phyloP scores from a whole-genome alignment of 2,888 invertebrate species.

The Petrolisthes cinctipes region DNA sequence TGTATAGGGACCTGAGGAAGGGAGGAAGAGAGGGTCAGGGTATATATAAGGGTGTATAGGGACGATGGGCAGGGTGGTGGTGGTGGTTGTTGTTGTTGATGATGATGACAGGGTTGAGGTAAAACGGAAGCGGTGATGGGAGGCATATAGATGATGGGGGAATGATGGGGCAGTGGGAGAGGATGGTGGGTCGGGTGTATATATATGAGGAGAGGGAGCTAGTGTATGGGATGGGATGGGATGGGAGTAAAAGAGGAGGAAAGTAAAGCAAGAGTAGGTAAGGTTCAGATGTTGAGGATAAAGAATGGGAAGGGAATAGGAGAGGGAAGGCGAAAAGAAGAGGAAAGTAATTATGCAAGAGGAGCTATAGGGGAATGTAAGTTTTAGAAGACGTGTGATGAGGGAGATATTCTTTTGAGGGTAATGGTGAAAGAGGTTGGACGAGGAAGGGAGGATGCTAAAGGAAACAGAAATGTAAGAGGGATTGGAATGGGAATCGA shows the following conservation, averaged over 20 bases:
- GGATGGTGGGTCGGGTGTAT: not conserved
- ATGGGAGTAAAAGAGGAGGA: not conserved
- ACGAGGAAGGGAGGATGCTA: too few species aligned
- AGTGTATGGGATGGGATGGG: too few species aligned
- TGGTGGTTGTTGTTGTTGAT: not conserved
- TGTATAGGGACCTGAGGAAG: too few species aligned
- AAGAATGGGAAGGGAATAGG: conserved; percentile 3
- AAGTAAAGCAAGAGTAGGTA: not conserved
- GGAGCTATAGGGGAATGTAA: too few species aligned
- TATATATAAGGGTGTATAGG: not conserved
- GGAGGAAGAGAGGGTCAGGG: not conserved
- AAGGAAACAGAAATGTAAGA: too few species aligned
- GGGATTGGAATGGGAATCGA: too few species aligned
- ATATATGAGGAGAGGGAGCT: too few species aligned
- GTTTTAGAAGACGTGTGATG: too few species aligned
- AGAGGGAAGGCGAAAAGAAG: not conserved
- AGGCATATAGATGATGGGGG: not conserved
- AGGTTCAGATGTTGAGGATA: not conserved
- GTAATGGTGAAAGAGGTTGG: too few species aligned
- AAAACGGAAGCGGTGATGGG: not conserved
- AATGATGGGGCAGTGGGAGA: not conserved
- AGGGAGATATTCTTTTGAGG: too few species aligned
- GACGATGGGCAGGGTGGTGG: not conserved
- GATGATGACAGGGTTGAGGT: not conserved
- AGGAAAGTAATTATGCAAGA: too few species aligned